Percentiles rank a stretch among this genome's conserved stretches.
These are phyloP conservation scores for Artemisiospiza belli DNA, from an alignment of 2,113 vertebrate genomes.

Conservation along the genomic window DNA sequence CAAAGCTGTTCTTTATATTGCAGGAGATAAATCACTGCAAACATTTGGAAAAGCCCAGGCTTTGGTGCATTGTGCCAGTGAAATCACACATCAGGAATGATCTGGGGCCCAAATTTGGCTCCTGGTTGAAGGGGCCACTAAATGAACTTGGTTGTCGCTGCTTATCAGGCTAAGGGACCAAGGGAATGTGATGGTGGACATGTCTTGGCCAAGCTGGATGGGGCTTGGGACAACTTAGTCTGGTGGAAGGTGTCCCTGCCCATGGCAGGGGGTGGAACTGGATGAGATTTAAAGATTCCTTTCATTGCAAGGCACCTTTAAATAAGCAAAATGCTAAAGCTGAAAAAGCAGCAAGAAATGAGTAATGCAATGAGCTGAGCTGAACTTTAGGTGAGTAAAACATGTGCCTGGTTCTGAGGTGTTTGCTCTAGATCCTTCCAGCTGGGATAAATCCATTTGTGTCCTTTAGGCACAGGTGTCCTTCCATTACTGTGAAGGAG, in stretches of 20 bases:
- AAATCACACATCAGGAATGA: not conserved
- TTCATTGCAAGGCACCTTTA: not conserved
- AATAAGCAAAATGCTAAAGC: not conserved
- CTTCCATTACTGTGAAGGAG: not conserved
- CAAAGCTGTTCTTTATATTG: not conserved
- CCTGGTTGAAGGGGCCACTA: not conserved
- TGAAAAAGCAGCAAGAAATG: not conserved
- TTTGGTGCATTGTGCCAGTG: fast-evolving
- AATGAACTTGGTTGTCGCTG: not conserved
- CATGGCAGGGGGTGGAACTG: not conserved
- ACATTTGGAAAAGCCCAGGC: not conserved
- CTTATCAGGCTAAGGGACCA: not conserved
- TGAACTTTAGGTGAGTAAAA: not conserved
- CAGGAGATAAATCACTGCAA: constrained; percentile 24
- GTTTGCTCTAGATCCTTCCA: not conserved
- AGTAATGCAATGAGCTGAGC: not conserved
- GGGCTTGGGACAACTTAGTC: not conserved
- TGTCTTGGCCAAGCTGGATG: not conserved
- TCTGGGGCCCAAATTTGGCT: not conserved
- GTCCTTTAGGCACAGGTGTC: not conserved
- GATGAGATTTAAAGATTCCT: not conserved
- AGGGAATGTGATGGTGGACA: not conserved
- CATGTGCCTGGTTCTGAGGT: not conserved
- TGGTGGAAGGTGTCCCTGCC: not conserved
- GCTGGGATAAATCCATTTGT: not conserved